A percentile compares a stretch with the other conserved stretches of the same genome.
phyloP scores from a whole-genome alignment of 2,888 invertebrate species.

The Polia nebulosa region DNA sequence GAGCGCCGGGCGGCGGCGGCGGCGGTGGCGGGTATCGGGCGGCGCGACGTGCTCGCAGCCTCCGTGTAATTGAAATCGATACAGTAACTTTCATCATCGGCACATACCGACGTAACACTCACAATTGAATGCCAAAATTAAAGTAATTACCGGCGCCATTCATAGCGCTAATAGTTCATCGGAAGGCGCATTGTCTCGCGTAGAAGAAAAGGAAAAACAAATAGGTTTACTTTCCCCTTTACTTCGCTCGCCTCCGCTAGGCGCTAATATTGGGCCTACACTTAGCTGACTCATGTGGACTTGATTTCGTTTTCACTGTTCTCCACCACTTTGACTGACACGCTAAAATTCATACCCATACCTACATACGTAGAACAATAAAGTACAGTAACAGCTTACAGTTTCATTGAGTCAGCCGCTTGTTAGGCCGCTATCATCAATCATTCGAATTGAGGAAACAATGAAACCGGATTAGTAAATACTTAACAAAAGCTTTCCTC shows the following conservation, averaged over 20 bases:
- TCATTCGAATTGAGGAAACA: slow-evolving; percentile 63
- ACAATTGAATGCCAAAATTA: slow-evolving; percentile 77
- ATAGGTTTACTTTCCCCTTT: slow-evolving; percentile 89
- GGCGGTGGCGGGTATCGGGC: slow-evolving; percentile 53
- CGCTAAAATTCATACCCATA: slow-evolving; percentile 69
- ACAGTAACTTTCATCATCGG: slow-evolving; percentile 84
- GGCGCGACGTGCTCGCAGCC: slow-evolving; percentile 73
- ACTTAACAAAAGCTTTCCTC: slow-evolving; percentile 52
- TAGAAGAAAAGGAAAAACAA: slow-evolving; percentile 86
- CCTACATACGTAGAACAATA: slow-evolving; percentile 32
- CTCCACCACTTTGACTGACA: slow-evolving; percentile 80
- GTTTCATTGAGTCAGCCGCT: slow-evolving; percentile 65
- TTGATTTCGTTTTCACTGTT: slow-evolving; percentile 86
- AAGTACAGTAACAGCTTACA: slow-evolving; percentile 68
- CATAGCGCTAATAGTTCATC: slow-evolving; percentile 70
- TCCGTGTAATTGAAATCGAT: slow-evolving; percentile 80
- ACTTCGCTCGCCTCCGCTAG: slow-evolving; percentile 86
- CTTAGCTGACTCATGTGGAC: slow-evolving; percentile 86
- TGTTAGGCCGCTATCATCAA: slow-evolving; percentile 67
- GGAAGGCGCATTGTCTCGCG: slow-evolving; percentile 77
- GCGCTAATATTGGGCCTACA: slow-evolving; percentile 86
- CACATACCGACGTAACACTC: slow-evolving; percentile 78
- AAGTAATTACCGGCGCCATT: slow-evolving; percentile 74
- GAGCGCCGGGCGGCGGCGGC: slow-evolving; percentile 58
- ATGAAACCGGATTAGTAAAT: slow-evolving; percentile 44